These are phyloP conservation scores for Leptinotarsa peninsularis DNA, from an alignment of 2,888 invertebrate species.

Conservation along the genomic window DNA sequence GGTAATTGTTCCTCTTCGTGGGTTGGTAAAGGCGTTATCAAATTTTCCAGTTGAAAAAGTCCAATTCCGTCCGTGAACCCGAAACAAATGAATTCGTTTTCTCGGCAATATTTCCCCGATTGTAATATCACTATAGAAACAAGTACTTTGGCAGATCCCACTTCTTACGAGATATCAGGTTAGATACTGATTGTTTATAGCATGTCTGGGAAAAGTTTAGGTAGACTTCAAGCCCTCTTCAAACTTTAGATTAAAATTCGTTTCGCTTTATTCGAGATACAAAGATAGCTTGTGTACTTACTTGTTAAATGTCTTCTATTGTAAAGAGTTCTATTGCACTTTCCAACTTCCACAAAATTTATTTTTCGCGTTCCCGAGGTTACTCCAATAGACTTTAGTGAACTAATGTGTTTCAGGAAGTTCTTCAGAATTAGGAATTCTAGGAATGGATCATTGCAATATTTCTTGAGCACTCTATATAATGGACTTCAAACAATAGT, in stretches of 20 bases:
- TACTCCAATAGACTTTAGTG: conserved; percentile 8
- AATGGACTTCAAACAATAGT: no score
- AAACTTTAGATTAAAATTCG: conserved; percentile 53
- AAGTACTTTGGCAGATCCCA: conserved; percentile 32
- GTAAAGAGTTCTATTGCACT: conserved; percentile 34
- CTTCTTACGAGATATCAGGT: conserved; percentile 41
- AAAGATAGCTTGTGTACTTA: conserved; percentile 40
- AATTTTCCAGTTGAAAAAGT: not conserved
- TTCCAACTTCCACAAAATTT: conserved; percentile 30
- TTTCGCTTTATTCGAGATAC: conserved; percentile 37
- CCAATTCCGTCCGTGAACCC: not conserved
- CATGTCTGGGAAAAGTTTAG: conserved; percentile 51
- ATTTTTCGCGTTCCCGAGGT: conserved; percentile 19
- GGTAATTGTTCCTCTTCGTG: no score
- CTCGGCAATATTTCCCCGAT: not conserved
- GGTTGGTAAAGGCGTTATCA: not conserved
- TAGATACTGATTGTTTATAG: conserved; percentile 54
- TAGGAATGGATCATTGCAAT: not conserved
- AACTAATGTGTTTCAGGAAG: not conserved
- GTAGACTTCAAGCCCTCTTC: conserved; percentile 49
- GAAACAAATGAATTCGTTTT: not conserved
- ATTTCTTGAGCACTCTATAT: not conserved
- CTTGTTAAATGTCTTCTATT: conserved; percentile 43
- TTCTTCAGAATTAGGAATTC: not conserved
- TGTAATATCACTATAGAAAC: conserved; percentile 27